Conservation (phyloP, 2,888 invertebrate species). For the Morpho deidamia region DNA sequence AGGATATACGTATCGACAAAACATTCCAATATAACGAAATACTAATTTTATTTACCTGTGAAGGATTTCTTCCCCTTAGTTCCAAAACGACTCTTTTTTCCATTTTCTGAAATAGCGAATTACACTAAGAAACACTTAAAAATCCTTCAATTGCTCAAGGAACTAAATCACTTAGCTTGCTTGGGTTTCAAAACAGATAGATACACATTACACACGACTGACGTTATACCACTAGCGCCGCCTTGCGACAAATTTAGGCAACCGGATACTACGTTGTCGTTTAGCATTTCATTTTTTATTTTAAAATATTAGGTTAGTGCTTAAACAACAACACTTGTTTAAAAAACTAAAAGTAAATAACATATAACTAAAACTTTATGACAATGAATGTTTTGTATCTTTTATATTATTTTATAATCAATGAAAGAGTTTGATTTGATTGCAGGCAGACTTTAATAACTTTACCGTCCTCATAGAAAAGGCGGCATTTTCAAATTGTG, state of each 20-base stretch:
- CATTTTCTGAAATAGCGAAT: constrained; percentile 77
- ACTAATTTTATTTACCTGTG: constrained; percentile 85
- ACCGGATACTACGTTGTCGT: constrained; percentile 50
- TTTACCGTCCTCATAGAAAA: constrained; percentile 11
- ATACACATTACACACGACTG: constrained; percentile 67
- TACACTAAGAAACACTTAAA: constrained; percentile 52
- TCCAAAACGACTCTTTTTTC: constrained; percentile 97
- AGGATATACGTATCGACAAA: constrained; percentile 77
- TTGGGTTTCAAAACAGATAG: constrained; percentile 80
- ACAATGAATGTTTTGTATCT: background rate
- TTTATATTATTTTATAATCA: background rate
- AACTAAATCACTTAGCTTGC: constrained; percentile 75
- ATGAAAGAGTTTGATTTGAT: constrained; percentile 3
- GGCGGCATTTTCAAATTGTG: constrained; percentile 15
- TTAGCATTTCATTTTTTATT: constrained; percentile 33
- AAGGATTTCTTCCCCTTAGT: constrained; percentile 92
- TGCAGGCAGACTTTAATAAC: constrained; percentile 6
- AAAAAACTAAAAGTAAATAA: background rate
- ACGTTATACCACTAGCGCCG: constrained; percentile 69
- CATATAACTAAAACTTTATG: background rate
- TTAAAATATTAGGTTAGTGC: background rate
- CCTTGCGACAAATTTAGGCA: constrained; percentile 51
- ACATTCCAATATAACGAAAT: constrained; percentile 68
- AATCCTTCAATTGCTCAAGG: constrained; percentile 56
- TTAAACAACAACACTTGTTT: background rate